Evolutionary conservation across 1,140 invertebrate species (phyloP).

Genomic region (Zophobas morio): DNA sequence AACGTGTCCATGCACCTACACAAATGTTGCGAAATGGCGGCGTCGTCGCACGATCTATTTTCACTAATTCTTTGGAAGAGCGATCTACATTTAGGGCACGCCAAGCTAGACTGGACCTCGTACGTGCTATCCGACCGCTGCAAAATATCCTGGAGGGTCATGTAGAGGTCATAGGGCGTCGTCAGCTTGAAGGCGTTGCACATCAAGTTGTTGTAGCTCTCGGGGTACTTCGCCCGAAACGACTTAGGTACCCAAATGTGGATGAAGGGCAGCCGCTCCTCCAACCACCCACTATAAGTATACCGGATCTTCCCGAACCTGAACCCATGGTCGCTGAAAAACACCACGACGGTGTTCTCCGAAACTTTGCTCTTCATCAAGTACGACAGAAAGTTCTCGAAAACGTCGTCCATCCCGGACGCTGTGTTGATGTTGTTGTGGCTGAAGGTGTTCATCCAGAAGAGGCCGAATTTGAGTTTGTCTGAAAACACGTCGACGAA

Average conservation of each 20-base stretch:
- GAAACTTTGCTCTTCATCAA: conserved; percentile 63
- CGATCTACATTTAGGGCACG: conserved; percentile 77
- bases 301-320: conserved; percentile 82
- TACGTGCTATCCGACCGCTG: conserved; percentile 66
- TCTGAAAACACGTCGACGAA: conserved; percentile 73
- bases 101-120: conserved; percentile 66
- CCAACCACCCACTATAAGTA: conserved; percentile 83
- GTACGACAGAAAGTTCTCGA: conserved; percentile 69
- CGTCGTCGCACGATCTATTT: conserved; percentile 79
- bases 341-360: conserved; percentile 75
- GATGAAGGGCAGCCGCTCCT: conserved; percentile 87
- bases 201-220: conserved; percentile 73
- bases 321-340: conserved; percentile 90
- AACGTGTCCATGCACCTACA: conserved; percentile 79
- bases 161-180: conserved; percentile 83
- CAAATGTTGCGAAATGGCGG: conserved; percentile 82
- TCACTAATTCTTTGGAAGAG: conserved; percentile 76
- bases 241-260: conserved; percentile 80
- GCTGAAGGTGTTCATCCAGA: conserved; percentile 79
- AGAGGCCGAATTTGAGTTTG: conserved; percentile 76
- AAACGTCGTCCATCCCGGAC: conserved; percentile 71
- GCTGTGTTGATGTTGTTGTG: conserved; percentile 75
- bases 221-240: conserved; percentile 73
- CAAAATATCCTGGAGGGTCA: conserved; percentile 71
- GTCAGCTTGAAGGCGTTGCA: conserved; percentile 78